A percentile compares a stretch with the other conserved stretches of the same genome.
phyloP scores from a whole-genome alignment of 2,888 invertebrate genomes.

The Conus canariensis region DNA sequence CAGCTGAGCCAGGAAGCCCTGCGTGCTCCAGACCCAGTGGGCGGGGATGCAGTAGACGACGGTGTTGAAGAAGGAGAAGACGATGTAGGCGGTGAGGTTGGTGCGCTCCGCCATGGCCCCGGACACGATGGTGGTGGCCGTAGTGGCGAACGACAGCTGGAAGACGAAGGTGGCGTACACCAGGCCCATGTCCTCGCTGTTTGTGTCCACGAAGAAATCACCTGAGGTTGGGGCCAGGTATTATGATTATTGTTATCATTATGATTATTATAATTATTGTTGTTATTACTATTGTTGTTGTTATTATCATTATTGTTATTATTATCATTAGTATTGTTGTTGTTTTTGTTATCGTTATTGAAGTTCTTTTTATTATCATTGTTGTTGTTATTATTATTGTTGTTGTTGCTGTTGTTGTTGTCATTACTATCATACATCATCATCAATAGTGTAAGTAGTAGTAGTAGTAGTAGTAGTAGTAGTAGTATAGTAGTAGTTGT shows the following conservation, averaged over 20 bases:
- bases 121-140: slow-evolving; percentile 76
- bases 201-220: slow-evolving; percentile 87
- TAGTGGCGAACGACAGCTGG: slow-evolving; percentile 75
- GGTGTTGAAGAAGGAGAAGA: slow-evolving; percentile 74
- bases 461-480: no score
- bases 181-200: slow-evolving; percentile 61
- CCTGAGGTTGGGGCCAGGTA: background rate
- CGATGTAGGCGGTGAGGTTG: slow-evolving; percentile 71
- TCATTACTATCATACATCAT: no score
- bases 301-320: no score
- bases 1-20: slow-evolving; percentile 67
- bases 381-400: no score
- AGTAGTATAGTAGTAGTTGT: no score
- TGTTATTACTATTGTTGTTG: no score
- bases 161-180: slow-evolving; percentile 71
- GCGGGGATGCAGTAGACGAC: slow-evolving; percentile 77
- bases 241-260: no score
- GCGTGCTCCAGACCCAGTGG: slow-evolving; percentile 78
- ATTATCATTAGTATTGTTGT: no score
- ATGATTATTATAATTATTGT: background rate
- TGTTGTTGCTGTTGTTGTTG: no score
- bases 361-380: no score
- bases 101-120: slow-evolving; percentile 77
- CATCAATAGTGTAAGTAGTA: no score
- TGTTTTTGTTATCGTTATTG: no score